Conservation (phyloP, 2,797 vertebrate genomes). For the Gallinago solitaria region DNA sequence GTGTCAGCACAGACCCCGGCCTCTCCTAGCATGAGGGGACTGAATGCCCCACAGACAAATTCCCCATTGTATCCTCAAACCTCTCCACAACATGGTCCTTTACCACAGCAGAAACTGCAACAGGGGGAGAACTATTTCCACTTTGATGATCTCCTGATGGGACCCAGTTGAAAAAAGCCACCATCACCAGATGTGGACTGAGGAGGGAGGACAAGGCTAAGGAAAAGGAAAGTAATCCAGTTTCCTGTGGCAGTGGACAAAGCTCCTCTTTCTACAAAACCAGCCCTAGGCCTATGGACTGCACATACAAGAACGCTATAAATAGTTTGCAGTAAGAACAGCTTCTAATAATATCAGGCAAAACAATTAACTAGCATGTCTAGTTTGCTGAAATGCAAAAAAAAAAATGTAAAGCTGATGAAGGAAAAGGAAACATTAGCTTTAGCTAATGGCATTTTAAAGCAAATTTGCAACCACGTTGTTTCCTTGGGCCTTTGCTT, state of each 20-base stretch:
- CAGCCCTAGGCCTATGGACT: neutral
- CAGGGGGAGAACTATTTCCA: neutral
- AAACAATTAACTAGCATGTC: neutral
- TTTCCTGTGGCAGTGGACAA: neutral
- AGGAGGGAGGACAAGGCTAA: neutral
- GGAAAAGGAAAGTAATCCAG: neutral
- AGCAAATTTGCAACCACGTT: slow-evolving; percentile 12
- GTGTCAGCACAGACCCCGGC: neutral
- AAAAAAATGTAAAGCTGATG: neutral
- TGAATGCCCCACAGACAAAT: neutral
- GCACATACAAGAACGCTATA: neutral
- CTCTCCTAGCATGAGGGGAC: neutral
- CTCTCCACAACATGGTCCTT: neutral
- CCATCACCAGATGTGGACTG: neutral
- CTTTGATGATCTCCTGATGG: neutral
- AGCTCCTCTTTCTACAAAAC: neutral
- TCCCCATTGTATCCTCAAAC: neutral
- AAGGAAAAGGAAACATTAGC: slow-evolving; percentile 35
- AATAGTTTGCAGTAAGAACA: slow-evolving; percentile 8
- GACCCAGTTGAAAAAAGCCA: neutral
- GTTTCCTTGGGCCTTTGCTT: neutral
- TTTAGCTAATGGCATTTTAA: slow-evolving; percentile 27
- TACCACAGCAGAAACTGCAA: neutral
- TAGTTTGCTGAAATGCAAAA: neutral
- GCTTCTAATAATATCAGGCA: neutral